Conservation (phyloP, 2,888 invertebrate genomes). For the Folsomia manolachei region DNA sequence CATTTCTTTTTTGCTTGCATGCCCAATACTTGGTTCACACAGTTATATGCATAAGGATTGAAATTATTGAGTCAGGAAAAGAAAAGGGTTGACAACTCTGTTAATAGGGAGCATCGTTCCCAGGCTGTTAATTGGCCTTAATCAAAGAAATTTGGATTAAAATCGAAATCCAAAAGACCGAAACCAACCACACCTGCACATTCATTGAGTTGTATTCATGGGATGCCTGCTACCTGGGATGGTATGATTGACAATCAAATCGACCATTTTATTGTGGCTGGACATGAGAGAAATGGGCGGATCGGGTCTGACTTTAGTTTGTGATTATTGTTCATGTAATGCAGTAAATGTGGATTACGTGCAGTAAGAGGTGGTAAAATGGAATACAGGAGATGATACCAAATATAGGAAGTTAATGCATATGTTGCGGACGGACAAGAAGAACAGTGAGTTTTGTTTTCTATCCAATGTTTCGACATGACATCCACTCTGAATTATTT, state of each 20-base stretch:
- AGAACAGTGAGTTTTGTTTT: neutral
- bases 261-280: neutral
- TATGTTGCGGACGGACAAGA: neutral
- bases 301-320: neutral
- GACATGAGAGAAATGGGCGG: constrained; percentile 1
- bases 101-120: neutral
- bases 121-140: neutral
- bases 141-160: neutral
- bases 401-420: no score
- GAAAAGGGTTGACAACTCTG: neutral
- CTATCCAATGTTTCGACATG: neutral
- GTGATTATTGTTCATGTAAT: neutral
- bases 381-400: no score
- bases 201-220: no score
- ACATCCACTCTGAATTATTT: constrained; percentile 10
- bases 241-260: neutral
- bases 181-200: neutral
- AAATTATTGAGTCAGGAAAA: neutral
- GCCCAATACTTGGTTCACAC: no score
- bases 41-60: neutral
- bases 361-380: neutral
- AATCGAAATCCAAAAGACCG: no score
- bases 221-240: neutral
- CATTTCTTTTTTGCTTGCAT: no score
- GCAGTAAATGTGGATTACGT: neutral